These are phyloP conservation scores for Peromyscus melanophrys DNA, from an alignment of 2,797 vertebrate species.

Conservation along the genomic window DNA sequence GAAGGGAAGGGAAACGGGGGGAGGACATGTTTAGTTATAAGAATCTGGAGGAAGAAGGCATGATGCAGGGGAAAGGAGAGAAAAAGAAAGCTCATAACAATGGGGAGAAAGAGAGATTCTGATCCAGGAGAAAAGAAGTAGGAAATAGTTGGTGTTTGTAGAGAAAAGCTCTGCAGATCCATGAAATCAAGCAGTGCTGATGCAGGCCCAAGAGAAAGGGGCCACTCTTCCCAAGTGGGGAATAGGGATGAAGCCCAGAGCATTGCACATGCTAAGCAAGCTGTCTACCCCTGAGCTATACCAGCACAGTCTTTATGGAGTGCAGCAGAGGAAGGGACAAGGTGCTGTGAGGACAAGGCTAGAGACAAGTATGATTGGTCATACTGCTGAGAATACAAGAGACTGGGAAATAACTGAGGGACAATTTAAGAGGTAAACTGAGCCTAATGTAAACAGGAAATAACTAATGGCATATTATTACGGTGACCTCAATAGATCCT, in stretches of 20 bases:
- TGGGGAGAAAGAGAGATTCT: neutral
- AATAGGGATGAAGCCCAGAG: neutral
- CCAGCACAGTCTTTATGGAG: neutral
- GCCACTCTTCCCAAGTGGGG: neutral
- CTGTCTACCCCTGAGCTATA: neutral
- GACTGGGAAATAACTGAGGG: neutral
- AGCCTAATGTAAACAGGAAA: neutral
- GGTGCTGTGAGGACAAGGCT: neutral
- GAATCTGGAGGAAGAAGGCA: neutral
- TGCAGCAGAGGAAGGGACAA: neutral
- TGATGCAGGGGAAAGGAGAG: neutral
- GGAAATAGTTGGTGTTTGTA: neutral
- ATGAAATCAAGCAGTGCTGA: neutral
- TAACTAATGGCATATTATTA: neutral
- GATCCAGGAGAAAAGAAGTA: neutral
- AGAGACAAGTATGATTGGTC: neutral
- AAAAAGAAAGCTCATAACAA: neutral
- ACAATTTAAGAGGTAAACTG: neutral
- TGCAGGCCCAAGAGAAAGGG: neutral
- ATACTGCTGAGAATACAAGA: neutral
- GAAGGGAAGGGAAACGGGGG: conserved; percentile 17
- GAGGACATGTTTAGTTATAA: neutral
- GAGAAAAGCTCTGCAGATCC: neutral
- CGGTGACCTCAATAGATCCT: neutral
- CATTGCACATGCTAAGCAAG: neutral